Conservation (phyloP, 1,140 invertebrate species). For the Diabrotica virgifera region DNA sequence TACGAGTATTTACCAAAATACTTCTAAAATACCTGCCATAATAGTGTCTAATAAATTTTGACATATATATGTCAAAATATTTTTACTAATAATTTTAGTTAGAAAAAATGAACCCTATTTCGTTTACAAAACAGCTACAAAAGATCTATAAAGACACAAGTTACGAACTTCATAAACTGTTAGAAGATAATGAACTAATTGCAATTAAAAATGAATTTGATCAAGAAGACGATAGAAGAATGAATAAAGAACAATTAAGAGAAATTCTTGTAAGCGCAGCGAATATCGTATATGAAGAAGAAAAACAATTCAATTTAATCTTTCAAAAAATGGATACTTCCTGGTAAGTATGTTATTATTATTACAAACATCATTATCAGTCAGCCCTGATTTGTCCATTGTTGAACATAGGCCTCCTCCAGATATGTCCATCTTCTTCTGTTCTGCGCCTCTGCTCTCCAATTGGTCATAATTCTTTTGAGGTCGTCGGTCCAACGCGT, state of each 20-base stretch:
- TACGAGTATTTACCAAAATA: no score
- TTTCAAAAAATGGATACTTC: conserved; percentile 39
- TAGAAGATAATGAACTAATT: conserved; percentile 38
- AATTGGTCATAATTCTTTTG: no score
- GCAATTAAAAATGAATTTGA: conserved; percentile 37
- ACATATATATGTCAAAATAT: not conserved
- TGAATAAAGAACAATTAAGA: conserved; percentile 33
- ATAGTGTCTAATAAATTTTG: no score
- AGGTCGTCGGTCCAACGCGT: no score
- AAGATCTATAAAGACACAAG: conserved; percentile 5
- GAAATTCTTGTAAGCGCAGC: conserved; percentile 31
- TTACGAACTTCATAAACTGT: conserved; percentile 28
- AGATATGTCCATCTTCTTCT: no score
- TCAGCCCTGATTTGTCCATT: no score
- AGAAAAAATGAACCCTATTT: not conserved
- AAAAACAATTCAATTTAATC: conserved; percentile 32
- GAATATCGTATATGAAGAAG: conserved; percentile 32
- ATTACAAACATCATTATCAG: not conserved
- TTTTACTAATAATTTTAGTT: not conserved
- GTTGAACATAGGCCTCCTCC: no score
- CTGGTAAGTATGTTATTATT: conserved; percentile 22
- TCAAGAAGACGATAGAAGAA: conserved; percentile 32
- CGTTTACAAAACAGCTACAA: not conserved
- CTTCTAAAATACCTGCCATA: no score
- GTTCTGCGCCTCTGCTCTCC: no score